A percentile compares a stretch with the other conserved stretches of the same genome.
Conservation (phyloP, 2,888 invertebrate species). For the Monochamus alternatus region DNA sequence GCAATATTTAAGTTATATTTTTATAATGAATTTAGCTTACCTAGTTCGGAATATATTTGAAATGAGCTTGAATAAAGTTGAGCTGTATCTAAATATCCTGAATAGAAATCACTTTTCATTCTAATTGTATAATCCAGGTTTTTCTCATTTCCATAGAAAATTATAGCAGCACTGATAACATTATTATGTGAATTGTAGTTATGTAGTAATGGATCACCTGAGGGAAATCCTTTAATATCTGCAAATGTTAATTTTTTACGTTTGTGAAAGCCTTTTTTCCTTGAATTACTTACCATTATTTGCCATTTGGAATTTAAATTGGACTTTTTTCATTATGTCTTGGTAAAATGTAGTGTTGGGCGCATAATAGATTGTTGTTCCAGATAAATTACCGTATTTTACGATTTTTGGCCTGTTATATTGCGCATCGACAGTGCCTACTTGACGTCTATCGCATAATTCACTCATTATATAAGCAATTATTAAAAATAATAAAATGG, state of each 20-base stretch:
- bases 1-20: no score
- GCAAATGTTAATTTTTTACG: slow-evolving; percentile 35
- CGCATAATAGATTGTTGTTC: slow-evolving; percentile 57
- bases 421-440: slow-evolving; percentile 59
- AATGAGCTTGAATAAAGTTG: slow-evolving; percentile 46
- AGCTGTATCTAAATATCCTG: slow-evolving; percentile 53
- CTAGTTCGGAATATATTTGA: slow-evolving; percentile 39
- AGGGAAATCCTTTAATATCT: slow-evolving; percentile 60
- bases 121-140: slow-evolving; percentile 63
- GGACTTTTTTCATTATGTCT: slow-evolving; percentile 62
- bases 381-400: slow-evolving; percentile 36
- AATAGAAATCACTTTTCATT: slow-evolving; percentile 52
- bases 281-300: slow-evolving; percentile 61
- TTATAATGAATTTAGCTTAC: slow-evolving; percentile 35
- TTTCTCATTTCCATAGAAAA: slow-evolving; percentile 59
- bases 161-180: slow-evolving; percentile 57
- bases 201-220: slow-evolving; percentile 58
- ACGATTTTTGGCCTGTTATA: slow-evolving; percentile 53
- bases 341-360: slow-evolving; percentile 62
- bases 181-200: slow-evolving; percentile 53
- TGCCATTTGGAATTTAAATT: slow-evolving; percentile 60
- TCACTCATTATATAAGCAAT: slow-evolving; percentile 65
- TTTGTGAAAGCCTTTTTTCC: background rate
- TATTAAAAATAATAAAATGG: slow-evolving; percentile 64
- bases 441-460: slow-evolving; percentile 63